These are phyloP conservation scores for Damaliscus lunatus DNA, from an alignment of 2,113 vertebrate species.

Conservation along the genomic window DNA sequence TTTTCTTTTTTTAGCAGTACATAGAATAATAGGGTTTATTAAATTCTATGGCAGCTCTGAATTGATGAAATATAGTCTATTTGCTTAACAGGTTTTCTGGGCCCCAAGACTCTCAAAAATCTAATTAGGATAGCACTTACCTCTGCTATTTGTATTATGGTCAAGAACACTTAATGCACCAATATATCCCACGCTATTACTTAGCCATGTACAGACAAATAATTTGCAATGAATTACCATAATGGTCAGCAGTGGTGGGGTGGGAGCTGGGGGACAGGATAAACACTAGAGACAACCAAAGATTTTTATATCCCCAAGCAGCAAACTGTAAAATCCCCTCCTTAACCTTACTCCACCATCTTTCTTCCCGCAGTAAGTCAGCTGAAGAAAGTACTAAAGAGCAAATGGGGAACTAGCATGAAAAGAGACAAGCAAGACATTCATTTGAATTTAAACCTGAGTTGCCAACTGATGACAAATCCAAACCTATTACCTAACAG, in stretches of 20 bases:
- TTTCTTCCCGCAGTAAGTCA: neutral
- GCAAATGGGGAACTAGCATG: neutral
- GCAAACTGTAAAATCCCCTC: neutral
- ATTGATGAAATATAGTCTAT: slow-evolving; percentile 32
- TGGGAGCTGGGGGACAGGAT: too few relatives aligned
- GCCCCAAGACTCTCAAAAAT: slow-evolving; percentile 18
- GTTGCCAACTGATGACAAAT: neutral
- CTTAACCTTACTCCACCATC: neutral
- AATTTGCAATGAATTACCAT: slow-evolving; percentile 33
- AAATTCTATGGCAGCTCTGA: slow-evolving; percentile 8
- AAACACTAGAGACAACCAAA: neutral
- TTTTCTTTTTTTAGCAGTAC: slow-evolving; percentile 6
- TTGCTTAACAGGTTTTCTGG: slow-evolving; percentile 45
- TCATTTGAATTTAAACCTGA: neutral
- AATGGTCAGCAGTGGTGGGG: neutral
- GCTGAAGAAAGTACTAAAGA: neutral
- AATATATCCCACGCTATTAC: slow-evolving; percentile 10
- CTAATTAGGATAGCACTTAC: slow-evolving; percentile 28
- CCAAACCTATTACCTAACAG: neutral
- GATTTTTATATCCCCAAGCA: neutral
- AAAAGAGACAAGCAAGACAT: neutral
- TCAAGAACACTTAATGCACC: slow-evolving; percentile 28
- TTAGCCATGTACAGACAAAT: neutral
- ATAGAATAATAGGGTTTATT: slow-evolving; percentile 47
- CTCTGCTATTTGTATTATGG: slow-evolving; percentile 12